Evolutionary conservation across 2,113 vertebrate species (phyloP).

Genomic region (Nesogale talazaci): DNA sequence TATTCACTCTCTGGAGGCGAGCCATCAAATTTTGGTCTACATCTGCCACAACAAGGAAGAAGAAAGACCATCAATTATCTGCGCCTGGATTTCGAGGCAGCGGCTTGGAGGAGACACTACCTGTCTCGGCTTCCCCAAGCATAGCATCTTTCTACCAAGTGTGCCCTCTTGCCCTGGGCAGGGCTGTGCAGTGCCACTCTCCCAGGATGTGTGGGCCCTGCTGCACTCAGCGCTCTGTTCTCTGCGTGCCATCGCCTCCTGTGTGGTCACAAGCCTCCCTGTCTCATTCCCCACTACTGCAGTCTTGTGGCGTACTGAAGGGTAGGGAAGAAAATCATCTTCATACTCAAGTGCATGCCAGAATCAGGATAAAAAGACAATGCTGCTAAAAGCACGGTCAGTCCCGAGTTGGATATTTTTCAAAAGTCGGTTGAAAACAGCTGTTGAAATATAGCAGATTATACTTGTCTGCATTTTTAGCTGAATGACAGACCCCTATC

Average conservation of each 20-base stretch:
- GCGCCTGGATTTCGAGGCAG: background rate
- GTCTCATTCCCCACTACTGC: background rate
- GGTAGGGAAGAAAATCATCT: background rate
- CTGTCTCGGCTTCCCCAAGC: background rate
- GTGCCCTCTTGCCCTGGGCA: too few species aligned
- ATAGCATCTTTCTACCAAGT: background rate
- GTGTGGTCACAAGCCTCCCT: background rate
- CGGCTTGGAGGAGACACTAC: background rate
- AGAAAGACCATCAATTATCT: constrained; percentile 46
- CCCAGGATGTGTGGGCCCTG: rapidly evolving
- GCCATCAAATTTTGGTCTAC: constrained; percentile 93
- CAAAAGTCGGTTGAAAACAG: constrained; percentile 28
- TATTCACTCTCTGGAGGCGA: constrained; percentile 93
- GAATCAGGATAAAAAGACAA: background rate
- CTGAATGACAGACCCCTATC: background rate
- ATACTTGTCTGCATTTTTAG: constrained; percentile 30
- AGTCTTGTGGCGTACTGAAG: background rate
- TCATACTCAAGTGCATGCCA: background rate
- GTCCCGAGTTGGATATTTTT: background rate
- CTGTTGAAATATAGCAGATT: background rate
- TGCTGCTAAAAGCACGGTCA: background rate
- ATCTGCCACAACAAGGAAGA: constrained; percentile 83
- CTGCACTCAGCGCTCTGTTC: too few species aligned
- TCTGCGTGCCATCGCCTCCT: rapidly evolving
- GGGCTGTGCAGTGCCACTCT: too few species aligned